Percentiles rank a stretch among this genome's conserved stretches.
phyloP scores from a whole-genome alignment of 2,113 vertebrate genomes.

The Diglossa brunneiventris region DNA sequence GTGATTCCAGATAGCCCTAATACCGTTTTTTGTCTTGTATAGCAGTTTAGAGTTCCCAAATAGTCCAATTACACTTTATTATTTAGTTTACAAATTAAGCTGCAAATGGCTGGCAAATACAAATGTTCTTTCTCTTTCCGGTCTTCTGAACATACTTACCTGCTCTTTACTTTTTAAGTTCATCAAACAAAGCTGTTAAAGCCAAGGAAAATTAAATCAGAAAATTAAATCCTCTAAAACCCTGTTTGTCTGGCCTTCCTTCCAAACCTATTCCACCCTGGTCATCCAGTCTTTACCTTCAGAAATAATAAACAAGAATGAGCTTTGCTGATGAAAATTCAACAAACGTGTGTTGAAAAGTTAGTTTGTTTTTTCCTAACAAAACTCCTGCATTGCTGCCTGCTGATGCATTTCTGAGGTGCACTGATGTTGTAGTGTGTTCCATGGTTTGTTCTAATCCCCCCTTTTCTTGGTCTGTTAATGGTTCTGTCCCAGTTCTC shows the following conservation, averaged over 20 bases:
- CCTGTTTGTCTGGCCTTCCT: neutral
- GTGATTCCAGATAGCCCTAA: neutral
- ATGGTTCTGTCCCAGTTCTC: too few species aligned
- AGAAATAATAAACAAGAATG: neutral
- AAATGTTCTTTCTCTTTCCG: neutral
- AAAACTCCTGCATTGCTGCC: neutral
- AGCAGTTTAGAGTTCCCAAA: neutral
- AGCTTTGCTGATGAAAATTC: neutral
- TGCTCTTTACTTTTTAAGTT: neutral
- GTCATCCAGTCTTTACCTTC: neutral
- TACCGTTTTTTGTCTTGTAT: neutral
- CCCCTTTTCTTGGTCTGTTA: too few species aligned
- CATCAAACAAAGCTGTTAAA: neutral
- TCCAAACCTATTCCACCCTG: neutral
- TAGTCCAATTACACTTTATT: neutral
- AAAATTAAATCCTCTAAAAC: neutral
- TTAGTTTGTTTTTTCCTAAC: neutral
- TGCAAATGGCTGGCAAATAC: neutral
- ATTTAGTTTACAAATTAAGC: neutral
- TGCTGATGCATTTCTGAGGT: neutral
- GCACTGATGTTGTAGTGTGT: neutral
- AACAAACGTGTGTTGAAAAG: neutral
- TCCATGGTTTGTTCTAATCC: too few species aligned
- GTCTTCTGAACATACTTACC: neutral
- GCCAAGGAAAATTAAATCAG: neutral